Percentiles rank a stretch among this genome's conserved stretches.
These are phyloP conservation scores for Phoeniculus purpureus DNA, from an alignment of 2,797 vertebrate genomes.

Conservation along the genomic window DNA sequence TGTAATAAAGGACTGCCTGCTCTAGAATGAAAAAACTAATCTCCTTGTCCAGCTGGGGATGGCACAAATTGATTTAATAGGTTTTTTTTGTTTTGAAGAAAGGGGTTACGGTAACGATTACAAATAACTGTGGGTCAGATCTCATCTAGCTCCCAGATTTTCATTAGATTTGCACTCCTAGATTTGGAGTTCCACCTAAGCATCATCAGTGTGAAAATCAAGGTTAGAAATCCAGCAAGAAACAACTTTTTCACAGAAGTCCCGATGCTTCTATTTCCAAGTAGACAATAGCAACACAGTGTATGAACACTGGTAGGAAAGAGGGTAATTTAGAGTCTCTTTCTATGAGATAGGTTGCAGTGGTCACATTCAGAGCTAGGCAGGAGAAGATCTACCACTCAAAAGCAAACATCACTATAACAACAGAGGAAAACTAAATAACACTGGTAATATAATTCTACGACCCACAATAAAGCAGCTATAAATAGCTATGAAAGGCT, in stretches of 20 bases:
- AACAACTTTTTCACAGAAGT: neutral
- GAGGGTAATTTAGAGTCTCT: neutral
- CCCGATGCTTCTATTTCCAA: neutral
- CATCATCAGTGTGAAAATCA: neutral
- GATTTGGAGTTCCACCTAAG: neutral
- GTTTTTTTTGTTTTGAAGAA: neutral
- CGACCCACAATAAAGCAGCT: slow-evolving; percentile 35
- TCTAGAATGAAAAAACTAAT: slow-evolving; percentile 58
- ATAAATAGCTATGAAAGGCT: slow-evolving; percentile 52
- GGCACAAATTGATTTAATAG: slow-evolving; percentile 62
- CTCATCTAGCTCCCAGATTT: neutral
- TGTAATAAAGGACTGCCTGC: slow-evolving; percentile 58
- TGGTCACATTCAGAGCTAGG: neutral
- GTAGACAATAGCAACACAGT: neutral
- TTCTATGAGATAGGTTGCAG: neutral
- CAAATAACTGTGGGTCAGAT: slow-evolving; percentile 1
- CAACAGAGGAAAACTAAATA: slow-evolving; percentile 25
- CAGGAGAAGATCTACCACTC: slow-evolving; percentile 33
- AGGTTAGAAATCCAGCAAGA: neutral
- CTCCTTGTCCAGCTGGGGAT: slow-evolving; percentile 24
- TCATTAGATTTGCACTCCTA: neutral
- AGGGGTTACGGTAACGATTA: slow-evolving; percentile 2
- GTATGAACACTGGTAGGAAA: neutral
- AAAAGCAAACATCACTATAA: slow-evolving; percentile 26
- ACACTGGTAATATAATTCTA: slow-evolving; percentile 20